Percentiles rank a stretch among this genome's conserved stretches.
phyloP scores from a whole-genome alignment of 2,797 vertebrate species.

The Hippoglossus hippoglossus region DNA sequence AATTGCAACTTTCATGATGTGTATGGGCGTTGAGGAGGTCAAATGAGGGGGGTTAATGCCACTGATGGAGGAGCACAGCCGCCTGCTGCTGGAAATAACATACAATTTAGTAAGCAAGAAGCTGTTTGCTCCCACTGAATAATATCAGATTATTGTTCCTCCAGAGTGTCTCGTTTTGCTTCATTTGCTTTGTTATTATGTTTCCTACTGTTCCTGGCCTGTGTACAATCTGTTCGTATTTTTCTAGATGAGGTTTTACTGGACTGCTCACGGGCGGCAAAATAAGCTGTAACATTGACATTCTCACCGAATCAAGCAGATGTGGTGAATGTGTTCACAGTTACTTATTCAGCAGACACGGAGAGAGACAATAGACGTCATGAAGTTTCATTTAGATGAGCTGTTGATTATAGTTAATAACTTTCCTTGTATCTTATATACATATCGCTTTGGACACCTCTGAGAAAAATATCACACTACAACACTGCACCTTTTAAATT shows the following conservation, averaged over 20 bases:
- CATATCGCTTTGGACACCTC: too few species aligned
- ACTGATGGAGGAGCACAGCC: constrained; percentile 3
- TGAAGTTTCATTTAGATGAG: too few species aligned
- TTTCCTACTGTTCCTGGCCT: too few species aligned
- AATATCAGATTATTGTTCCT: constrained; percentile 6
- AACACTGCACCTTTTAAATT: too few species aligned
- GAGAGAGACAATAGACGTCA: too few species aligned
- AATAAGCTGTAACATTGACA: background rate
- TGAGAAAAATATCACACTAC: too few species aligned
- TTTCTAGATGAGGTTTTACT: background rate
- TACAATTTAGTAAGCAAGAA: background rate
- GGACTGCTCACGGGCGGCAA: background rate
- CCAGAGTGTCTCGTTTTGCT: constrained; percentile 17
- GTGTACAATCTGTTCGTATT: too few species aligned
- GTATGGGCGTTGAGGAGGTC: background rate
- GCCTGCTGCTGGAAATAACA: constrained; percentile 10
- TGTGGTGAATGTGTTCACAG: background rate
- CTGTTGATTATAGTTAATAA: too few species aligned
- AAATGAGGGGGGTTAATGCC: constrained; percentile 8
- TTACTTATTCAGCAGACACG: too few species aligned
- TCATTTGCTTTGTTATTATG: constrained; percentile 12
- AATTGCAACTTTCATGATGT: constrained; percentile 2
- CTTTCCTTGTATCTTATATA: too few species aligned
- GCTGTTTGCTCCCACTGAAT: constrained; percentile 8
- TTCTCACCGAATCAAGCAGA: background rate